phyloP scores from a whole-genome alignment of 2,888 invertebrate genomes.

The Pachliopta kotzebuea region DNA sequence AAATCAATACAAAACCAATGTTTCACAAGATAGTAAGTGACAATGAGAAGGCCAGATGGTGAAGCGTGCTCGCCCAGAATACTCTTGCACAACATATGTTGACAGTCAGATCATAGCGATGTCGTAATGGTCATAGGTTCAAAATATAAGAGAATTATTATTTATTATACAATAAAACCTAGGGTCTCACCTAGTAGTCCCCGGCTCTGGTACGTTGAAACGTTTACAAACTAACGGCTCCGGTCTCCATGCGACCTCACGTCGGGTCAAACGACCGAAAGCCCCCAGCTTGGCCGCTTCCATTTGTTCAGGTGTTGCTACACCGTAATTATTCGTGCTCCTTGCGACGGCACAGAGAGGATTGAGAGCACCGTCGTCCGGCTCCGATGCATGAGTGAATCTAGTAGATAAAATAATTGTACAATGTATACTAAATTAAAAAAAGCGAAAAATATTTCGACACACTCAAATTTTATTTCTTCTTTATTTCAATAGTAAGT shows the following conservation, averaged over 20 bases:
- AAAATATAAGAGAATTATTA: too few species aligned
- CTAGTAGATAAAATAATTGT: slow-evolving; percentile 45
- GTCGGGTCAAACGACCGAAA: slow-evolving; percentile 88
- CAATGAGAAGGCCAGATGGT: too few species aligned
- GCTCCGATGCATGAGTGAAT: slow-evolving; percentile 67
- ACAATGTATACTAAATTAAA: too few species aligned
- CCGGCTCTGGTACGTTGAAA: slow-evolving; percentile 96
- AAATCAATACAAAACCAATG: too few species aligned
- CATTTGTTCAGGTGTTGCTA: slow-evolving; percentile 73
- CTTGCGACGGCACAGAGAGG: slow-evolving; percentile 58
- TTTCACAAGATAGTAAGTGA: too few species aligned
- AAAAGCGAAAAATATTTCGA: too few species aligned
- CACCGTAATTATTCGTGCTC: slow-evolving; percentile 55
- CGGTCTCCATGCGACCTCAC: slow-evolving; percentile 89
- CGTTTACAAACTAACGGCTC: slow-evolving; percentile 91
- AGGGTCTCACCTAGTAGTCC: slow-evolving; percentile 53
- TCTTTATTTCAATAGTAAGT: not conserved
- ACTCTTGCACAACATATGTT: too few species aligned
- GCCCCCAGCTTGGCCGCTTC: slow-evolving; percentile 88
- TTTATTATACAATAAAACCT: too few species aligned
- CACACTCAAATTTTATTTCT: too few species aligned
- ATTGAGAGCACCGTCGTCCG: slow-evolving; percentile 59
- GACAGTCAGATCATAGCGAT: too few species aligned
- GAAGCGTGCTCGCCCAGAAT: too few species aligned
- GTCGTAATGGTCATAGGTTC: too few species aligned